These are phyloP conservation scores for Meteorus cinctellus DNA, from an alignment of 2,888 invertebrate genomes.

Conservation along the genomic window DNA sequence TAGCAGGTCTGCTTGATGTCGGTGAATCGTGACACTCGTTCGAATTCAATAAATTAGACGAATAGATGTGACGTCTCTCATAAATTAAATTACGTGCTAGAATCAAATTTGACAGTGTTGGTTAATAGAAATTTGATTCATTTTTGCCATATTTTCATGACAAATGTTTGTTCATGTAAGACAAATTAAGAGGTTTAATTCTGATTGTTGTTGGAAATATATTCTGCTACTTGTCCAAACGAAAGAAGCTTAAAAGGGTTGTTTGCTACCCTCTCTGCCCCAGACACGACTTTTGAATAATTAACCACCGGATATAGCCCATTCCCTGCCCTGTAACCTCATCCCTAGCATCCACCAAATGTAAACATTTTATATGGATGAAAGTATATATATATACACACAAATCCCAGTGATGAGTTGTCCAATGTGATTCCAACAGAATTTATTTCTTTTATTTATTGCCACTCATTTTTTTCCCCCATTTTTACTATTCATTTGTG, in stretches of 20 bases:
- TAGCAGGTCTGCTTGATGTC: conserved; percentile 61
- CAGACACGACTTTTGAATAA: conserved; percentile 42
- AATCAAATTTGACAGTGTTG: conserved; percentile 40
- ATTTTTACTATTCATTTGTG: background rate
- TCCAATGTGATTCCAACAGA: conserved; percentile 32
- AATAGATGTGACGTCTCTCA: conserved; percentile 57
- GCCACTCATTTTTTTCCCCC: background rate
- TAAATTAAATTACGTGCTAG: conserved; percentile 55
- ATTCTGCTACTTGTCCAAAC: conserved; percentile 10
- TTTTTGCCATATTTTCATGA: background rate
- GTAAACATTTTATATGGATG: conserved; percentile 2
- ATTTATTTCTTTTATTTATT: conserved; percentile 11
- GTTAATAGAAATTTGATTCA: background rate
- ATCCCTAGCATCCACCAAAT: background rate
- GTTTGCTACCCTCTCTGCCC: conserved; percentile 45
- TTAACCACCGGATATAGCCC: conserved; percentile 42
- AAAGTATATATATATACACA: background rate
- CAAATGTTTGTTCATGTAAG: conserved; percentile 20
- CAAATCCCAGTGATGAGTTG: conserved; percentile 28
- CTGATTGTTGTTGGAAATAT: conserved; percentile 17
- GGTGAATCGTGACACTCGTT: conserved; percentile 61
- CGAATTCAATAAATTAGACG: conserved; percentile 44
- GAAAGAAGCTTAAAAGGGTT: conserved; percentile 59
- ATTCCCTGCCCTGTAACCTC: conserved; percentile 24
- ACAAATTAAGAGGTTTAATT: conserved; percentile 7